Evolutionary conservation across 2,113 vertebrate genomes (phyloP), one percentile per base, ranked within the genome.

Genomic region (Turnix velox): DNA sequence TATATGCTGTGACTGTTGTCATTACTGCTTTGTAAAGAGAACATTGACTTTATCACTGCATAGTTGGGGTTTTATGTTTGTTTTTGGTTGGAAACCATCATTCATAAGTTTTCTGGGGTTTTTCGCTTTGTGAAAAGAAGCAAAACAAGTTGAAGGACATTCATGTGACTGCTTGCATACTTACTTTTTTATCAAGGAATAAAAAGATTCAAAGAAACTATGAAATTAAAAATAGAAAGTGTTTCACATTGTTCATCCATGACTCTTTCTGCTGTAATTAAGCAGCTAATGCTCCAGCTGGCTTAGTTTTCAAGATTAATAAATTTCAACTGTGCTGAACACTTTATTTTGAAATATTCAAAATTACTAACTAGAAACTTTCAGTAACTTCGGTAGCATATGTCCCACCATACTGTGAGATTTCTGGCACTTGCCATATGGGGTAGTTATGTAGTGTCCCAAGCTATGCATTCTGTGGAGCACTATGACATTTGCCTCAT

Each of bases 211-310:
- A 96, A 96, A 94, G 67, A 88, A 68, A 85, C 81, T 89, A 75
- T 91, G 87, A 90, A 85, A 30, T 88, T 69, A 63, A 96, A 97
- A 95, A 81, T 28, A 68, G 87, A 95, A 97, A 90, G 88, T 88
- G 87, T 93, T 90, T 95, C 86, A 68, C 74, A 93, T 90, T 95
- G 78, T 94, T 98, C 97, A 97, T 96, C 97, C 88, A 69, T 90
- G 46, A 95, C 65, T 97, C 51, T 96, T 97, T 96, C 88, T 96
- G 75, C 74, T 96, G 96, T 93, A 97, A 97, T 97, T 97, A 97
- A 97, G 87, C 93, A 96, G 87, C 92, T 96, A 97, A 96, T 96
- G 89, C 86, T 97, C 95, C 97, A 98, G 97, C 97, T 97, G 95
- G 92, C 94, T 97, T 95, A 95, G 93, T 96, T 93, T 97, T 97